phyloP scores from a whole-genome alignment of 2,113 vertebrate genomes.

The Lates calcarifer region DNA sequence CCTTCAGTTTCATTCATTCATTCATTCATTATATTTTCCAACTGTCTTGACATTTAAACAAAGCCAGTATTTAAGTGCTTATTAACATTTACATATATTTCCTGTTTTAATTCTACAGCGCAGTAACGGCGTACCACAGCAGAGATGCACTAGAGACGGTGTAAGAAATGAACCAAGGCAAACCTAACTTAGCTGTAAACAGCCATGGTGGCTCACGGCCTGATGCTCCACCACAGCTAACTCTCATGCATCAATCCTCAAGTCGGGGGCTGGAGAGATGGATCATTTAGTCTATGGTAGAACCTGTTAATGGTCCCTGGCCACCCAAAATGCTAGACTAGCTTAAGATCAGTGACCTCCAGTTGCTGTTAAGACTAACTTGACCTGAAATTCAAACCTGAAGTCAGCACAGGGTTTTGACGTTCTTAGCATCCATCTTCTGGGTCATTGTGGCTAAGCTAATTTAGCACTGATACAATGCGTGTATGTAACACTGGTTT shows the following conservation, averaged over 20 bases:
- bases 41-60: conserved; percentile 16
- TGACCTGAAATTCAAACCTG: conserved; percentile 1
- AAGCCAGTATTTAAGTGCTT: conserved; percentile 39
- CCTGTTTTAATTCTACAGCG: conserved; percentile 41
- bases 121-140: conserved; percentile 40
- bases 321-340: conserved; percentile 37
- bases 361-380: conserved; percentile 9
- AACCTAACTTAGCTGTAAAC: conserved; percentile 56
- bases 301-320: not conserved
- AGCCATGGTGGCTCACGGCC: conserved; percentile 43
- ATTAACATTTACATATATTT: conserved; percentile 40
- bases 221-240: conserved; percentile 17
- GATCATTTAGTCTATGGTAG: not conserved
- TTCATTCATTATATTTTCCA: not conserved
- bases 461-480: conserved; percentile 34
- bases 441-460: conserved; percentile 46
- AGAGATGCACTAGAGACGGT: conserved; percentile 54
- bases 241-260: conserved; percentile 62
- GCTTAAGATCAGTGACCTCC: conserved; percentile 37
- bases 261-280: conserved; percentile 13
- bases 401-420: not conserved
- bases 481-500: not conserved
- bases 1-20: not conserved
- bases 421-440: conserved; percentile 4
- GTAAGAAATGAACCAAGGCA: conserved; percentile 49